These are phyloP conservation scores for Archocentrus centrarchus DNA, from an alignment of 2,113 vertebrate species.

Conservation along the genomic window DNA sequence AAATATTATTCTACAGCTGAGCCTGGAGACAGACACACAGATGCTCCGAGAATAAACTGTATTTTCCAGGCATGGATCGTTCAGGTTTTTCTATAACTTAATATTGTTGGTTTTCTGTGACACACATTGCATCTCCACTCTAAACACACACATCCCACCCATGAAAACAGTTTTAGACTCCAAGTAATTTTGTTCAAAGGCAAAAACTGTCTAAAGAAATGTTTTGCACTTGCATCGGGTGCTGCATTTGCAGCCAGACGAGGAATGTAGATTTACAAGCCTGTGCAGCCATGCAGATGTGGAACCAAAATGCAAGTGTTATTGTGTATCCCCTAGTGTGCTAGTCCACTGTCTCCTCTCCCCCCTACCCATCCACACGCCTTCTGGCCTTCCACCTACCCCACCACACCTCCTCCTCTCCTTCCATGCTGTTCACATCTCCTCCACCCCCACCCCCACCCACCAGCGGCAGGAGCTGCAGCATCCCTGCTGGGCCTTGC, in stretches of 20 bases:
- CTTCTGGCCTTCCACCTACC: slow-evolving; percentile 48
- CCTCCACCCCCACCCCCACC: slow-evolving; percentile 5
- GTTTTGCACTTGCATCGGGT: slow-evolving; percentile 38
- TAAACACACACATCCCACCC: background rate
- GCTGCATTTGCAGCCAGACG: slow-evolving; percentile 57
- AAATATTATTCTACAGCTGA: background rate
- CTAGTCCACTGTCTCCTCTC: slow-evolving; percentile 53
- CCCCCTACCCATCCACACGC: slow-evolving; percentile 57
- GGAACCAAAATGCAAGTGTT: slow-evolving; percentile 80
- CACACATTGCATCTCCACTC: background rate
- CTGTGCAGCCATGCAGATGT: slow-evolving; percentile 74
- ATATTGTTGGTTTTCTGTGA: background rate
- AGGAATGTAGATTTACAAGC: slow-evolving; percentile 81
- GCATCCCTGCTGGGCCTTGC: slow-evolving; percentile 79
- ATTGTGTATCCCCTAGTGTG: slow-evolving; percentile 75
- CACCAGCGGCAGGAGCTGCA: slow-evolving; percentile 59
- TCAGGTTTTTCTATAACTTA: background rate
- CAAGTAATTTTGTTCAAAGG: background rate
- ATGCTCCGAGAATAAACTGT: background rate
- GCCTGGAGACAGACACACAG: rapidly evolving
- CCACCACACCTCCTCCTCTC: slow-evolving; percentile 25
- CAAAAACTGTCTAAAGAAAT: background rate
- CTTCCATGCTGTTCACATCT: slow-evolving; percentile 13
- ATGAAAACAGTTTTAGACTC: background rate
- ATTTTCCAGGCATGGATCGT: background rate